A percentile compares a stretch with the other conserved stretches of the same genome.
phyloP scores from a whole-genome alignment of 2,113 vertebrate genomes.

The Nothoprocta perdicaria region DNA sequence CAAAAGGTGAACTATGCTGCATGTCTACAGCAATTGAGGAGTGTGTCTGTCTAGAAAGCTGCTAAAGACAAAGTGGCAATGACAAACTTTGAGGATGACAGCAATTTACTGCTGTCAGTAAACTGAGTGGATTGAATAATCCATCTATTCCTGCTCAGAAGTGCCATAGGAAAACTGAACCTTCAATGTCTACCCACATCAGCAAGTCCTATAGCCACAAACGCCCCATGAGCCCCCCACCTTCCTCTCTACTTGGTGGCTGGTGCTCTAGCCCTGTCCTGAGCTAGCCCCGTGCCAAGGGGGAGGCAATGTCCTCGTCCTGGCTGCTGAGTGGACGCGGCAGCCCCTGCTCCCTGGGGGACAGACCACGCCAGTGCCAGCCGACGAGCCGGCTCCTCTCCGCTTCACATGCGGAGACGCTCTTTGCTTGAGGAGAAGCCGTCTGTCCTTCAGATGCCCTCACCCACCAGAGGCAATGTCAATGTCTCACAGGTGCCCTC shows the following conservation, averaged over 20 bases:
- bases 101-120: background rate
- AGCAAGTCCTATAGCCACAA: background rate
- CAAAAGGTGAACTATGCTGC: background rate
- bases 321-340: background rate
- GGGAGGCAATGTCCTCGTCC: accelerated
- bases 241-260: accelerated
- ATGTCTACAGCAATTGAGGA: background rate
- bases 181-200: background rate
- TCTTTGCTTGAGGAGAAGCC: background rate
- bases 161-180: background rate
- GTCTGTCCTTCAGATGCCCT: background rate
- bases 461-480: background rate
- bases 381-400: background rate
- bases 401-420: background rate
- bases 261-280: background rate
- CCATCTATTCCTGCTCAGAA: background rate
- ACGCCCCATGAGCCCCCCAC: background rate
- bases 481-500: background rate
- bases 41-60: slow-evolving; percentile 12
- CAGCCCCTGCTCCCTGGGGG: background rate
- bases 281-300: accelerated
- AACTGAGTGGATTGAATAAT: background rate
- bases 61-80: slow-evolving; percentile 6
- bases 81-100: background rate
- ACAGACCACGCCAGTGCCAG: background rate